phyloP scores from a whole-genome alignment of 2,113 vertebrate genomes.

The Anhinga anhinga region DNA sequence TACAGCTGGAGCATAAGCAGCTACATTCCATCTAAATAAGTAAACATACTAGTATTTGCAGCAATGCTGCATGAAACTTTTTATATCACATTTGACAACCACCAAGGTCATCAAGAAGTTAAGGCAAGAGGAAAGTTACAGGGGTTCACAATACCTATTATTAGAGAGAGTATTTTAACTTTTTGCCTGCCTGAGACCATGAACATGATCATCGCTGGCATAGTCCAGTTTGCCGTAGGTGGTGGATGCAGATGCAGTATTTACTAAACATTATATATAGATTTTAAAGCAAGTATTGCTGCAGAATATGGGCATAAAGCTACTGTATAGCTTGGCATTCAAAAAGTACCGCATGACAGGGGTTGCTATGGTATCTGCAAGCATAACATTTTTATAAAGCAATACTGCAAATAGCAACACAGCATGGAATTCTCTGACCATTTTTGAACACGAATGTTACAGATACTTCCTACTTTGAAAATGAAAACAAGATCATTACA shows the following conservation, averaged over 20 bases:
- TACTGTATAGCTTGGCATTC: not conserved
- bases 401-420: not conserved
- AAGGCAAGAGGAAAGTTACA: not conserved
- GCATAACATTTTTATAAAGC: not conserved
- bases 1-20: not conserved
- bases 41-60: not conserved
- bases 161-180: not conserved
- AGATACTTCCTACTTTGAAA: not conserved
- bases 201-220: not conserved
- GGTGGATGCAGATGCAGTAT: not conserved
- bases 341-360: not conserved
- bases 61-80: not conserved
- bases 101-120: not conserved
- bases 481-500: not conserved
- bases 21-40: not conserved
- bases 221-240: not conserved
- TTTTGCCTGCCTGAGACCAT: not conserved
- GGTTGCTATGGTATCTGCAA: slow-evolving; percentile 36
- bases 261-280: not conserved
- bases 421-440: not conserved
- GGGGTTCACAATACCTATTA: not conserved
- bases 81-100: not conserved
- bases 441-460: not conserved
- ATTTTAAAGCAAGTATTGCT: not conserved
- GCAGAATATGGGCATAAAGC: not conserved